Evolutionary conservation across 2,113 vertebrate species (phyloP).

Genomic region (Pelecanus crispus): DNA sequence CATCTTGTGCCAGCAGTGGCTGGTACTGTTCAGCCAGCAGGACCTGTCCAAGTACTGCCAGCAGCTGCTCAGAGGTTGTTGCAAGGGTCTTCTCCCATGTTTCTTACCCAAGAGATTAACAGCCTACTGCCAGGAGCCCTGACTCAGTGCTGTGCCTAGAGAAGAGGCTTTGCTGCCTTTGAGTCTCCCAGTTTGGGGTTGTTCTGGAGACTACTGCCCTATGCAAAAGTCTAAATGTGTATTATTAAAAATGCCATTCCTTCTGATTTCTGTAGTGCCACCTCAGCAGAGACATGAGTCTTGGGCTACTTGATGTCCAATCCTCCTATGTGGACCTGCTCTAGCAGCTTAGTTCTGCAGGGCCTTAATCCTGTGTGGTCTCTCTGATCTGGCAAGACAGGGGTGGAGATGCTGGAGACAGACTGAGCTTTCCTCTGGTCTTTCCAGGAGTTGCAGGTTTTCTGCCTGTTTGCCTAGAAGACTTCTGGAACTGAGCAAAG

Average conservation of each 20-base stretch:
- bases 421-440: not conserved
- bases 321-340: not conserved
- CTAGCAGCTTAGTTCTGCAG: not conserved
- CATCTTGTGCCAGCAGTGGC: not conserved
- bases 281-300: rapidly evolving
- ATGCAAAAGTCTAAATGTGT: not conserved
- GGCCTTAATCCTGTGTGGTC: not conserved
- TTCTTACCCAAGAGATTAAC: not conserved
- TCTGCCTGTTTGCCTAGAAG: not conserved
- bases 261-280: not conserved
- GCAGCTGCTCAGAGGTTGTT: not conserved
- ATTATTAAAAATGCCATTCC: not conserved
- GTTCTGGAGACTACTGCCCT: not conserved
- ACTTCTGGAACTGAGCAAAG: not conserved
- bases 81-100: not conserved
- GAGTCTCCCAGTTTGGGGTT: not conserved
- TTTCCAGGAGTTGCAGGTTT: not conserved
- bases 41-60: not conserved
- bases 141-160: not conserved
- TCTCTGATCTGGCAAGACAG: not conserved
- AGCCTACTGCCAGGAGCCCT: not conserved
- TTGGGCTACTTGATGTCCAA: not conserved
- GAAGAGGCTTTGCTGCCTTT: not conserved
- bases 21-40: not conserved
- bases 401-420: not conserved